Percentiles rank a stretch among this genome's conserved stretches.
phyloP scores from a whole-genome alignment of 2,888 invertebrate species.

The Prenolepis imparis region DNA sequence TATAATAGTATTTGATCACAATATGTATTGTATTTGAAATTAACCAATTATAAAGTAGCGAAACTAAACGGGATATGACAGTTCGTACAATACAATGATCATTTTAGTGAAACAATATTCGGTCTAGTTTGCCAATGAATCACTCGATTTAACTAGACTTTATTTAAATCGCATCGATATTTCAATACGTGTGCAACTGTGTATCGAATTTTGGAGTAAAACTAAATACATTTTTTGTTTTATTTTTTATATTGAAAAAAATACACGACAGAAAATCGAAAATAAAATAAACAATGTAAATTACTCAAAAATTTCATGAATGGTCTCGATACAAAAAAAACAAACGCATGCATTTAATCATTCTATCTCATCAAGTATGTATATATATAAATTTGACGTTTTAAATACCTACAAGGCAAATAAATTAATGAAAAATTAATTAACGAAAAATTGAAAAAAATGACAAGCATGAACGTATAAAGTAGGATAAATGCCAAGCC shows the following conservation, averaged over 20 bases:
- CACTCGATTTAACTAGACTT: conserved; percentile 29
- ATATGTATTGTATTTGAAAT: conserved; percentile 17
- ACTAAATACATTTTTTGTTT: neutral
- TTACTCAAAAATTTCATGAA: neutral
- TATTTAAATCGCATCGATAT: conserved; percentile 19
- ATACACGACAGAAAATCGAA: neutral
- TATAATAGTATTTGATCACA: conserved; percentile 3
- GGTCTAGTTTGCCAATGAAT: conserved; percentile 12
- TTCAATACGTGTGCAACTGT: neutral
- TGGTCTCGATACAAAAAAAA: neutral
- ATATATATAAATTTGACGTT: neutral
- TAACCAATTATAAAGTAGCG: conserved; percentile 31
- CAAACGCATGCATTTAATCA: neutral
- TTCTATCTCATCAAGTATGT: neutral
- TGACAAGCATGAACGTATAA: neutral
- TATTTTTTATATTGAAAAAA: conserved; percentile 15
- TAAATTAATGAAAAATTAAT: neutral
- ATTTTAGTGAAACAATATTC: conserved; percentile 25
- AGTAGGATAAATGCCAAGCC: neutral
- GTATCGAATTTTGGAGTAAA: conserved; percentile 4
- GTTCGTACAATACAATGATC: conserved; percentile 24
- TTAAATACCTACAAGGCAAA: neutral
- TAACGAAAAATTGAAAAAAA: conserved; percentile 10
- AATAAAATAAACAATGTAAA: neutral
- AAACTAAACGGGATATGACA: neutral